Evolutionary conservation across 2,888 invertebrate genomes (phyloP).

Genomic region (Nomada goodeniana): DNA sequence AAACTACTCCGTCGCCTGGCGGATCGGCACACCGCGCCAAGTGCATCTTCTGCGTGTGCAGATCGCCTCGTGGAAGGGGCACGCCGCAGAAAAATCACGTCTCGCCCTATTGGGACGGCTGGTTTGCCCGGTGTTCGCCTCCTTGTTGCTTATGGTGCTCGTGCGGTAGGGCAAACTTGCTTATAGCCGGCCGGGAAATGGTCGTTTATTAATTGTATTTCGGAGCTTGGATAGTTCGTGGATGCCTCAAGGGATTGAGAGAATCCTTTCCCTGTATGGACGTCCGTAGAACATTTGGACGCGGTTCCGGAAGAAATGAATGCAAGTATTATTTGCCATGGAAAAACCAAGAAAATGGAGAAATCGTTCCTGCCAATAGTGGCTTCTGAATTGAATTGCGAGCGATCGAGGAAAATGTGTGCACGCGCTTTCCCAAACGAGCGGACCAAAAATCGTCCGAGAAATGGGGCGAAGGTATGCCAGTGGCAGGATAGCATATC

Average conservation of each 20-base stretch:
- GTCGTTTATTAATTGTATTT: conserved; percentile 9
- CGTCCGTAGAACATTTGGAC: too few relatives aligned
- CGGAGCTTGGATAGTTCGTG: neutral
- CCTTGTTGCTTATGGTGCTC: neutral
- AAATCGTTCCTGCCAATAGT: too few relatives aligned
- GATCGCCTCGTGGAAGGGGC: conserved; percentile 48
- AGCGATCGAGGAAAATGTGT: too few relatives aligned
- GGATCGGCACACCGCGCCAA: conserved; percentile 57
- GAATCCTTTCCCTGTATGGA: too few relatives aligned
- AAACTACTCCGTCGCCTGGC: conserved; percentile 54
- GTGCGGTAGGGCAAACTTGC: too few relatives aligned
- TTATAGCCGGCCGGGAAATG: too few relatives aligned
- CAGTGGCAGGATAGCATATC: neutral
- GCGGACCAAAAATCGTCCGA: neutral
- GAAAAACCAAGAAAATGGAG: too few relatives aligned
- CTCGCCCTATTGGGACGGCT: conserved; percentile 48
- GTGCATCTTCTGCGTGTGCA: conserved; percentile 59
- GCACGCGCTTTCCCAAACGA: too few relatives aligned
- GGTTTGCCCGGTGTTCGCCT: conserved; percentile 19
- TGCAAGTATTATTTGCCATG: too few relatives aligned
- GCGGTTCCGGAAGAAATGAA: too few relatives aligned
- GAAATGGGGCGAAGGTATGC: neutral
- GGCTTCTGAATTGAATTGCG: too few relatives aligned
- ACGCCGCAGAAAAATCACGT: conserved; percentile 54
- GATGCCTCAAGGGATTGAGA: too few relatives aligned